Evolutionary conservation across 2,888 invertebrate species (phyloP), one percentile per base, ranked within the genome.

Genomic region (Acronicta psi): DNA sequence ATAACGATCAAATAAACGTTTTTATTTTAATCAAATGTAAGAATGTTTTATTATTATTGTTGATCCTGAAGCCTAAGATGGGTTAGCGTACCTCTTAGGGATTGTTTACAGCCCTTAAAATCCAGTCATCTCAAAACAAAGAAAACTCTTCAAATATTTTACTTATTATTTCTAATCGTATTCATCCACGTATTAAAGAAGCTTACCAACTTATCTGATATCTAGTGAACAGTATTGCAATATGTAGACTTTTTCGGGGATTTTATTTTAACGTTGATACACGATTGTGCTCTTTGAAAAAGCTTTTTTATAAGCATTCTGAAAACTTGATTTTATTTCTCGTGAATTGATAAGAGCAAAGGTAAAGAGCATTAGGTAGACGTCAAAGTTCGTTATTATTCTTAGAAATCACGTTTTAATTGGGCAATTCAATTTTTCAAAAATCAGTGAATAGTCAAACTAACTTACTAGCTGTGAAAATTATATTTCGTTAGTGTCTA

Each of bases 21-120:
- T n/a, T 29, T 7, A 7, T 23, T 8, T 20, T 29, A 36, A 38
- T 17, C 8, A 40, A 65, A 38, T 20, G 20, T 44, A 17, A 23
- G 31, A 11, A n/a, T 9, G 9, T 43, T 20, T 31, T 3, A 37
- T 23, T 46, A 23, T 46, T 20, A 36, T 36, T 46, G 18, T 45
- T n/a, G 14, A 20, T 14, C 10, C 8, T 14, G 20, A 34, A 8
- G 20, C 14, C n/a, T 20, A 13, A 13, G 29, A 18, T 10, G n/a
- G 6, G 8, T 34, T 17, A 1, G 17, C 29, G 29, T 3, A 6
- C 18, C 46, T 10, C 10, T 16, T 10, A 23, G 8, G 14, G 36
- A 14, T 23, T 46, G 23, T 46, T 46, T 23, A 46, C 16, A 23
- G 16, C 23, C 23, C 20, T 16, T 36, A 46, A 46, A 46, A 36